Conservation (phyloP, 2,113 vertebrate species). For the Menura novaehollandiae region DNA sequence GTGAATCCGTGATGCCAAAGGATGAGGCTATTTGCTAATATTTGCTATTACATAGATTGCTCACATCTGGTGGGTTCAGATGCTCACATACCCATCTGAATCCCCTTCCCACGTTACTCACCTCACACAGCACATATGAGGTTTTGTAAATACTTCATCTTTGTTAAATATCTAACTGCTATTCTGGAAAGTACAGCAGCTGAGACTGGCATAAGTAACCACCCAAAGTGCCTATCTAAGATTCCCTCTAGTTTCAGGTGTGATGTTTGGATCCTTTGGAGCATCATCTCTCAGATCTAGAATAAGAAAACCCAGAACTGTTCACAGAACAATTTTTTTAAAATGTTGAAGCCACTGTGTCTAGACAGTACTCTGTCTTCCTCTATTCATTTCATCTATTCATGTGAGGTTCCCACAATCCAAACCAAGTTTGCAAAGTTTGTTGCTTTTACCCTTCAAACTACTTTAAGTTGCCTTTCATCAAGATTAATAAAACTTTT, state of each 20-base stretch:
- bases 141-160: neutral
- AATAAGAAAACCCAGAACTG: neutral
- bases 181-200: neutral
- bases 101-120: neutral
- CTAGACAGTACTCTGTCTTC: neutral
- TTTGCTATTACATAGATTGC: neutral
- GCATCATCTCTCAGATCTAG: neutral
- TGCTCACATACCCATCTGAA: neutral
- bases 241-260: neutral
- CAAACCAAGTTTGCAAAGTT: neutral
- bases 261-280: neutral
- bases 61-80: neutral
- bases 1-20: neutral
- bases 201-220: neutral
- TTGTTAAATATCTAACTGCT: neutral
- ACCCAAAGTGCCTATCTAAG: neutral
- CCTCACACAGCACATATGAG: neutral
- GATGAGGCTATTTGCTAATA: neutral
- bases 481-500: neutral
- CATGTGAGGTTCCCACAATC: neutral
- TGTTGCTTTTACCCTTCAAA: neutral
- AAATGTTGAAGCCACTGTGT: neutral
- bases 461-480: neutral
- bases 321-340: neutral
- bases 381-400: neutral